These are phyloP conservation scores for Heliothis peltigera DNA, from an alignment of 2,888 invertebrate species.

Conservation along the genomic window DNA sequence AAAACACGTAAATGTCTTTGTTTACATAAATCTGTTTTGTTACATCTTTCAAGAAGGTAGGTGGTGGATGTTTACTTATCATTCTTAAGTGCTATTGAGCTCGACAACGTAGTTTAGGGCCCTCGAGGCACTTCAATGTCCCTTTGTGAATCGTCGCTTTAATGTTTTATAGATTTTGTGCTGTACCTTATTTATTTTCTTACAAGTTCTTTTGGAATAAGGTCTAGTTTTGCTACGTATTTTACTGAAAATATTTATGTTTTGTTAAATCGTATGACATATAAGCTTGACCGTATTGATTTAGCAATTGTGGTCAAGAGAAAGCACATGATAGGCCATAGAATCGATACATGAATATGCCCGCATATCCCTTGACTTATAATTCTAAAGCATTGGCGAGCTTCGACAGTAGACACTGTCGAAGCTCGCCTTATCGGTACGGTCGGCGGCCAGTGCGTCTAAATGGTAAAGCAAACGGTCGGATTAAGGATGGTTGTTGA, in stretches of 20 bases:
- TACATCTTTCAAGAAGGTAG: conserved; percentile 66
- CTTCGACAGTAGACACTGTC: conserved; percentile 57
- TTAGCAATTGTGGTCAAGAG: neutral
- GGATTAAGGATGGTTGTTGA: conserved; percentile 80
- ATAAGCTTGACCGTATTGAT: neutral
- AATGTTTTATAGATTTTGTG: conserved; percentile 74
- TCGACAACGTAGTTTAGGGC: conserved; percentile 77
- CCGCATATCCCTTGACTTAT: conserved; percentile 36
- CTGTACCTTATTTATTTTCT: conserved; percentile 38
- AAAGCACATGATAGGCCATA: neutral
- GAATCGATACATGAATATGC: conserved; percentile 30
- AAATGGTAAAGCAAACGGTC: conserved; percentile 85
- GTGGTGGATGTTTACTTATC: conserved; percentile 77
- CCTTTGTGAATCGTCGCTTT: conserved; percentile 76
- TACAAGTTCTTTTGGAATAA: conserved; percentile 8
- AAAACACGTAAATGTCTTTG: conserved; percentile 65
- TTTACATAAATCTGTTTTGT: conserved; percentile 69
- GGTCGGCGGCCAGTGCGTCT: conserved; percentile 69
- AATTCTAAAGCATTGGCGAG: conserved; percentile 50
- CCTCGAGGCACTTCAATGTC: conserved; percentile 74
- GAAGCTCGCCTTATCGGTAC: conserved; percentile 76
- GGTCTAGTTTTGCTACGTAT: neutral
- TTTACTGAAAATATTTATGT: neutral
- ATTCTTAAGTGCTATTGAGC: conserved; percentile 76
- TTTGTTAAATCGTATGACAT: neutral